A percentile compares a stretch with the other conserved stretches of the same genome.
Evolutionary conservation across 2,797 vertebrate genomes (phyloP).

Genomic region (Hybognathus amarus): DNA sequence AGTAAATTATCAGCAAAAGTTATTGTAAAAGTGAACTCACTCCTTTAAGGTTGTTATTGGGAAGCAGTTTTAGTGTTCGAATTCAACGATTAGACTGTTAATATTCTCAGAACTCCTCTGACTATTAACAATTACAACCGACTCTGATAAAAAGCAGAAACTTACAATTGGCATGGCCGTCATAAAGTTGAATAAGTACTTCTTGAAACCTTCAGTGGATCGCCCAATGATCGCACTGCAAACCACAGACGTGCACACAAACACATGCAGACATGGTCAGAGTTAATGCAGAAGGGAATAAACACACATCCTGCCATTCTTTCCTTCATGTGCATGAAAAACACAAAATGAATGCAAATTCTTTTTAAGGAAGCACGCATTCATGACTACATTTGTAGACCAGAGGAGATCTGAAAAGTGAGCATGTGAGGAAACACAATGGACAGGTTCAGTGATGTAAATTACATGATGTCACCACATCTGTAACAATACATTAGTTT

Average conservation of each 20-base stretch:
- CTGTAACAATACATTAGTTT: constrained; percentile 20
- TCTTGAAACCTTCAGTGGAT: constrained; percentile 95
- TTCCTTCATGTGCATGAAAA: constrained; percentile 19
- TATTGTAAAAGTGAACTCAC: too few species aligned
- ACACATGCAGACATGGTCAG: constrained; percentile 61
- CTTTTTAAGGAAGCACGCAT: constrained; percentile 2
- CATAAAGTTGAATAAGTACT: constrained; percentile 94
- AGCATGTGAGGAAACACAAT: constrained; percentile 22
- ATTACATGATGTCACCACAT: background rate
- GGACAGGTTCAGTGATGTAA: constrained; percentile 23
- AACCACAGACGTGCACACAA: constrained; percentile 83
- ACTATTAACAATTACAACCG: constrained; percentile 32
- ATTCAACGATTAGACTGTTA: background rate
- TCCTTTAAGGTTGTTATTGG: constrained; percentile 13
- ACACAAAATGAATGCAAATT: background rate
- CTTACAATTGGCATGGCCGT: constrained; percentile 97
- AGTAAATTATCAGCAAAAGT: too few species aligned
- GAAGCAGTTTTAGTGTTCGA: constrained; percentile 32
- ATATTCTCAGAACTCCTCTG: constrained; percentile 64
- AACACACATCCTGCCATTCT: background rate
- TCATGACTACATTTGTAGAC: constrained; percentile 3
- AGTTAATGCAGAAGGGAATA: constrained; percentile 10
- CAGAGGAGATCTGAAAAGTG: constrained; percentile 58
- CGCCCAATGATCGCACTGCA: constrained; percentile 98
- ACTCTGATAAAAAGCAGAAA: constrained; percentile 62